Percentiles rank a stretch among this genome's conserved stretches.
phyloP scores from a whole-genome alignment of 2,113 vertebrate genomes.

The Myotis davidii region DNA sequence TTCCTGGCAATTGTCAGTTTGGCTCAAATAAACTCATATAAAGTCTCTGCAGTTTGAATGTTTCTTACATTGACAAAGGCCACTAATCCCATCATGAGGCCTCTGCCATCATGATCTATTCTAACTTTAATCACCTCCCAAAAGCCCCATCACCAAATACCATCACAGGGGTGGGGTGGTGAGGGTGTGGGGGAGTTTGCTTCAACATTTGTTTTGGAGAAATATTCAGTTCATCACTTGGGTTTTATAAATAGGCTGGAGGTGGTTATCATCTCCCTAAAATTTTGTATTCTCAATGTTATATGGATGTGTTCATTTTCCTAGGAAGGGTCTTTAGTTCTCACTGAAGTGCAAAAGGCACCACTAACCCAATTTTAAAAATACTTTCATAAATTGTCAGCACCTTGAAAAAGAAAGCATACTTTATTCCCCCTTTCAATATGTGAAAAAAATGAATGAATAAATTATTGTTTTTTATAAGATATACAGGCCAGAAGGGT shows the following conservation, averaged over 20 bases:
- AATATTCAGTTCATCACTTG: background rate
- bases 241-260: background rate
- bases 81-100: background rate
- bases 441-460: background rate
- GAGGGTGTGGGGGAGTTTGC: background rate
- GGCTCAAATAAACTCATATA: no score
- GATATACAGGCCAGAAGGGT: background rate
- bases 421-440: background rate
- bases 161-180: no score
- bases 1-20: no score
- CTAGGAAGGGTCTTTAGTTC: background rate
- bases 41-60: no score
- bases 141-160: no score
- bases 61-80: no score
- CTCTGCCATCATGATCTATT: background rate
- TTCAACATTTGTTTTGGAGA: background rate
- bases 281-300: background rate
- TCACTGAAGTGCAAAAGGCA: conserved; percentile 5
- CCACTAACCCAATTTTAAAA: conserved; percentile 5
- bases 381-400: background rate
- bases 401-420: background rate
- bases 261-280: background rate
- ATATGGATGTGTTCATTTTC: background rate
- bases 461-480: background rate
- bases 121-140: background rate